These are phyloP conservation scores for Jaculus jaculus DNA, from an alignment of 2,113 vertebrate genomes.

Conservation along the genomic window DNA sequence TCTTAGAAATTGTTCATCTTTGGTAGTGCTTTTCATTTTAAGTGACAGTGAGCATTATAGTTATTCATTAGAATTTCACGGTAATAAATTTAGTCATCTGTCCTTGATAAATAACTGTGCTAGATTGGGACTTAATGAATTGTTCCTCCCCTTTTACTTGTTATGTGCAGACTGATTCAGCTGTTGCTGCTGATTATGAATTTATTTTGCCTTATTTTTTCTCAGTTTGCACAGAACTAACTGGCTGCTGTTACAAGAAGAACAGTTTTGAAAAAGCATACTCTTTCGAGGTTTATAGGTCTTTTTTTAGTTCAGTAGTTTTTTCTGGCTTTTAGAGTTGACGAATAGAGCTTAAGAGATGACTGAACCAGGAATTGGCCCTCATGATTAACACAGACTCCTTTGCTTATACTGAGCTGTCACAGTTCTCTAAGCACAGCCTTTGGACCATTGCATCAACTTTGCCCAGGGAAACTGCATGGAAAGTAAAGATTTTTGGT, in stretches of 20 bases:
- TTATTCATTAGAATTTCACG: slow-evolving; percentile 17
- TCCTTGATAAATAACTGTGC: slow-evolving; percentile 42
- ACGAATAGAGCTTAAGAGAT: neutral
- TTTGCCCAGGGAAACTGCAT: neutral
- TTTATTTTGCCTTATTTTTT: slow-evolving; percentile 48
- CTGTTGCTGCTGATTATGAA: neutral
- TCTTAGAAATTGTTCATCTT: slow-evolving; percentile 44
- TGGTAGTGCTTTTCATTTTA: slow-evolving; percentile 1
- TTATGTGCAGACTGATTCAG: slow-evolving; percentile 16
- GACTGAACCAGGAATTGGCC: neutral
- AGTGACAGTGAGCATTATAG: neutral
- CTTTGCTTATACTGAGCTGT: neutral
- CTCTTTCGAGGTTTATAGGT: neutral
- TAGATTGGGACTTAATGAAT: slow-evolving; percentile 33
- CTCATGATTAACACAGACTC: neutral
- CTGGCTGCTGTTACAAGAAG: slow-evolving; percentile 9
- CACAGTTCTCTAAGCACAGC: neutral
- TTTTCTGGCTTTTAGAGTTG: slow-evolving; percentile 44
- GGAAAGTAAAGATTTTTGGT: neutral
- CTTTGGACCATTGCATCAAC: neutral
- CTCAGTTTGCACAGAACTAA: neutral
- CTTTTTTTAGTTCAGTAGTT: slow-evolving; percentile 3
- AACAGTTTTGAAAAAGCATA: slow-evolving; percentile 46
- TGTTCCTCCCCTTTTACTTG: neutral
- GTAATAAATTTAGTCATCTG: slow-evolving; percentile 38